Evolutionary conservation across 2,888 invertebrate species (phyloP), one percentile per base, ranked within the genome.

Genomic region (Drosophila fulvimacula): DNA sequence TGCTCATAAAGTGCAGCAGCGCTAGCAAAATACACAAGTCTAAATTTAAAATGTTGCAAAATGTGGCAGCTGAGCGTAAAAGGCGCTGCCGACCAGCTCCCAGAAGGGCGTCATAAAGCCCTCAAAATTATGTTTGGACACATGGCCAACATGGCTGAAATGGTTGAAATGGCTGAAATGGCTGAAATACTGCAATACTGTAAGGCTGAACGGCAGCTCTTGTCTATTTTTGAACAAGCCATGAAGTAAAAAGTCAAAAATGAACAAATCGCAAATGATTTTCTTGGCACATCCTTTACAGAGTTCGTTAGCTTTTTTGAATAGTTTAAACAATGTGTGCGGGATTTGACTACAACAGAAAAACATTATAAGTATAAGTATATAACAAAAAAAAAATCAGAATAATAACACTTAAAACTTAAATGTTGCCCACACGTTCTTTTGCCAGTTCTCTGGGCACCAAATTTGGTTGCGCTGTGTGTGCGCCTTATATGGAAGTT

Each of bases 21-120:
- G 59, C 55, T 55, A 71, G 24, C 59, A 56, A 63, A 73, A 65
- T 63, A 76, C 62, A 77, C 76, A 75, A 78, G 46, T 69, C 85
- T 84, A 82, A 70, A 71, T 79, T 71, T 82, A 82, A 71, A 77
- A 73, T 80, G 74, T 77, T 79, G 75, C 79, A 81, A 75, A 75
- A 70, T 80, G 61, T 61, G 60, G 62, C 79, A 77, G 34, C 30
- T 63, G 60, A 62, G 71, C 76, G 69, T 27, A 46, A 46, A 60
- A 57, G 52, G 32, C 61, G 46, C 38, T 19, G 53, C 53, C 39
- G 41, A 15, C 10, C 36, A 53, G 48, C 41, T 36, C 63, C 55
- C 59, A 65, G 61, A 73, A 76, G 76, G 69, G 76, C 76, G 48
- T 56, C 59, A 69, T 76, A 76, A 76, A 76, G 72, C 75, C 64